Evolutionary conservation across 2,113 vertebrate genomes (phyloP), one percentile per base, ranked within the genome.

Genomic region (Eidolon helvum): DNA sequence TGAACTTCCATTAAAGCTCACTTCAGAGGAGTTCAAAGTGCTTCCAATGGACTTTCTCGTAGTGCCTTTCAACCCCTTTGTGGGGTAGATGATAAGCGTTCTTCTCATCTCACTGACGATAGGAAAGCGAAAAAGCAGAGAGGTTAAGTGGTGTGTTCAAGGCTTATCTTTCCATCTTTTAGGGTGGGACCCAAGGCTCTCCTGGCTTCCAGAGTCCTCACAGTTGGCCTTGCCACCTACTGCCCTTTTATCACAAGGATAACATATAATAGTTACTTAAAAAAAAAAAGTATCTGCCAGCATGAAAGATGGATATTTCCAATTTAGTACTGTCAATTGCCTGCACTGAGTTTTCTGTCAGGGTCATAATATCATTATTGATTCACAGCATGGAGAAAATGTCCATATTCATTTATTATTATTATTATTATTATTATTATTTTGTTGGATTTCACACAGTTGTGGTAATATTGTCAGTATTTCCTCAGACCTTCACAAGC

Each of bases 11-110:
- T 85, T 43, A 80, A 96, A 93, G 65, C 87, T 69, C 43, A 59
- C 87, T 97, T 97, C 89, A 92, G 79, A 96, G 91, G 82, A 79
- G 78, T 97, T 98, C 93, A 98, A 95, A 97, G 91, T 68, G 22
- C 59, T 83, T 90, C 69, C 40, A 33, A 1, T n/a, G 89, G 72
- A 78, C 89, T 94, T 91, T 78, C 85, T 91, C 66, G 48, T 38
- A 68, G 68, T 83, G 22, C 63, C 95, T 98, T 97, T 97, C 74
- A 98, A 91, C 30, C 69, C 19, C 10, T 93, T 92, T 91, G 40
- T 71, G 77, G 40, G 30, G n/a, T 22, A 12, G 40, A 82, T 68
- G 86, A 71, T 75, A 95, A 95, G 16, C 74, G 22, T 65, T 55
- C 71, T 24, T 90, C 92, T 93, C 82, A 75, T 89, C 65, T 68